These are phyloP conservation scores for Spheniscus mendiculus DNA, from an alignment of 2,113 vertebrate genomes.

Conservation along the genomic window DNA sequence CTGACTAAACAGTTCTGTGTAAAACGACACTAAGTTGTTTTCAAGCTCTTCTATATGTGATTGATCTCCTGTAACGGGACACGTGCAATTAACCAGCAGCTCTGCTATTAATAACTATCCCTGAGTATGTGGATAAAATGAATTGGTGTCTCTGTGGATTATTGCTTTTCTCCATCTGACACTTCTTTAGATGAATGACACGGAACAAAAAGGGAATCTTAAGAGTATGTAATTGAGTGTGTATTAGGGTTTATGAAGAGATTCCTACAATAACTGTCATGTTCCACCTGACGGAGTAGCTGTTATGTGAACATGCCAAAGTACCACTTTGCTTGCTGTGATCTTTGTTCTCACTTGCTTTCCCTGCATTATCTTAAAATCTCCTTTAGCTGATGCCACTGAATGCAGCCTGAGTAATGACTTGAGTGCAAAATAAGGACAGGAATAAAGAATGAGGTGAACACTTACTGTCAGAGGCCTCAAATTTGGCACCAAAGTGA, in stretches of 20 bases:
- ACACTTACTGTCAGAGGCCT: constrained; percentile 24
- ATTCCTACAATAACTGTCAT: constrained; percentile 64
- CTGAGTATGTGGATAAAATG: constrained; percentile 56
- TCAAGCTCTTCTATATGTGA: constrained; percentile 29
- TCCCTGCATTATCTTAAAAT: constrained; percentile 47
- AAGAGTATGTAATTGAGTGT: constrained; percentile 72
- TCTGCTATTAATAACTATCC: constrained; percentile 75
- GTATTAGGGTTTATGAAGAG: constrained; percentile 68
- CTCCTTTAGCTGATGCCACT: constrained; percentile 20
- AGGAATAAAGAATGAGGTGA: constrained; percentile 27
- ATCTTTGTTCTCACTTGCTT: constrained; percentile 52
- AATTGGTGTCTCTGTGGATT: constrained; percentile 62
- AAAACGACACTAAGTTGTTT: constrained; percentile 33
- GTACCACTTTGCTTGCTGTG: constrained; percentile 37
- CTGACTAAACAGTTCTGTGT: constrained; percentile 10
- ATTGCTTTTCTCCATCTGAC: constrained; percentile 66
- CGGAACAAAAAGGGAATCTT: constrained; percentile 60
- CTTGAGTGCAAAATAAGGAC: constrained; percentile 39
- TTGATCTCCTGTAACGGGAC: constrained; percentile 67
- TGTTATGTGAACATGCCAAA: constrained; percentile 62
- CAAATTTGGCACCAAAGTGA: background rate
- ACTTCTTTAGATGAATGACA: constrained; percentile 70
- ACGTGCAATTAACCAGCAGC: constrained; percentile 73
- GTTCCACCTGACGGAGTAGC: constrained; percentile 60
- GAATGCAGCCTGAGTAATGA: constrained; percentile 38